Evolutionary conservation across 2,113 vertebrate species (phyloP).

Genomic region (Balaeniceps rex): DNA sequence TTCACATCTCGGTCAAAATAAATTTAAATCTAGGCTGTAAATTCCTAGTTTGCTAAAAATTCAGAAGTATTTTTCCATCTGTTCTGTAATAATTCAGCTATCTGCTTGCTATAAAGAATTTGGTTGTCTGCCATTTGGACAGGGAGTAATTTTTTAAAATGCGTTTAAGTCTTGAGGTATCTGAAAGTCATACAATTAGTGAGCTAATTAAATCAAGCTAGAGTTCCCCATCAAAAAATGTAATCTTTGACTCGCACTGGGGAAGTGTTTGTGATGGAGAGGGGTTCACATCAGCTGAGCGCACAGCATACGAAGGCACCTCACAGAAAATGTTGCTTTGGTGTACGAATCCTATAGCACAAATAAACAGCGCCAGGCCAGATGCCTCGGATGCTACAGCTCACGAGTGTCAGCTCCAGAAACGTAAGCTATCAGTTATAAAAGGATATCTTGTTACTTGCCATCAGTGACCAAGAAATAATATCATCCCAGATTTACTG

Average conservation of each 20-base stretch:
- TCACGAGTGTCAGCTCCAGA: background rate
- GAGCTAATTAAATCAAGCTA: constrained; percentile 51
- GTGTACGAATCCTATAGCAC: accelerated
- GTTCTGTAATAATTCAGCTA: constrained; percentile 62
- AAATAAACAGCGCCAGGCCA: background rate
- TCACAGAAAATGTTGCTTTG: accelerated
- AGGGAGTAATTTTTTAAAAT: constrained; percentile 12
- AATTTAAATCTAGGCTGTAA: constrained; percentile 39
- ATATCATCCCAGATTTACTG: background rate
- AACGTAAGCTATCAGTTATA: background rate
- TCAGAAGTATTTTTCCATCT: constrained; percentile 63
- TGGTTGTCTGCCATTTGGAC: constrained; percentile 47
- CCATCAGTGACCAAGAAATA: background rate
- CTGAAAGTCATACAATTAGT: constrained; percentile 31
- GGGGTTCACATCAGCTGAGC: background rate
- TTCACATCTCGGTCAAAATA: constrained; percentile 28
- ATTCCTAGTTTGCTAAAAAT: constrained; percentile 48
- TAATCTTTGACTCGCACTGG: background rate
- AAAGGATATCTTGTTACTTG: background rate
- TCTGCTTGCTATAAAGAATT: constrained; percentile 51
- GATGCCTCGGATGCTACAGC: background rate
- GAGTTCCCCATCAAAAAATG: constrained; percentile 1
- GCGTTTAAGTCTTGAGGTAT: background rate
- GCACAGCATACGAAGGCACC: accelerated
- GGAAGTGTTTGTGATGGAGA: background rate